Evolutionary conservation across 2,888 invertebrate species (phyloP), one percentile per base, ranked within the genome.

Genomic region (Thyatira batis): DNA sequence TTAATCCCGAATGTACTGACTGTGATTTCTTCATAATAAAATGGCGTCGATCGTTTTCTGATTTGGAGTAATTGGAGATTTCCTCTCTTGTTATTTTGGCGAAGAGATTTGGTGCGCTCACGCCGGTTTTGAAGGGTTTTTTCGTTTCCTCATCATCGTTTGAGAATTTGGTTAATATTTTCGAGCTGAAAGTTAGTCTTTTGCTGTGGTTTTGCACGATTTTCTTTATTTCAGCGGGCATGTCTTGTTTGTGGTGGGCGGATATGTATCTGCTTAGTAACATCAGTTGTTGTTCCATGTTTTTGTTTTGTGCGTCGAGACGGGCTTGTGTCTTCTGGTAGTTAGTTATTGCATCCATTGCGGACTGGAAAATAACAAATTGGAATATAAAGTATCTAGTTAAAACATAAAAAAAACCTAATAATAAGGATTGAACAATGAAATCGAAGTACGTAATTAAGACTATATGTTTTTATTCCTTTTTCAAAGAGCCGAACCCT

Each of bases 251-350:
- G 20, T 95, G 93, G 51, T 96, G 78, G 3, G 93, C 93, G 5
- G 94, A 93, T n/a, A 97, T 93, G 79, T 95, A 97, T 1, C 94
- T 93, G 3, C 96, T 96, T 4, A 97, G 85, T 0, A 95, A 92
- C 0, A 94, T 92, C 0, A 97, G 93, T 0, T 96, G 96, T 9
- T 96, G 94, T 75, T 97, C 96, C 58, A 96, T 79, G 0, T 94
- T 92, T 69, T 96, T 95, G 69, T 95, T 95, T 59, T 95, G 95
- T 2, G 94, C 91, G 74, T 97, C 97, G 0, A 96, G 82, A 46
- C 94, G 92, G 86, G 93, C 69, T 93, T 94, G 58, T 86, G 89
- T 82, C 93, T 95, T 84, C 93, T 96, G 72, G 93, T 92, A 65
- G 92, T 92, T 70, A 91, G 93, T 51, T 87, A 95, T 72, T 80